Base-by-base conservation (phyloP, 2,888 invertebrate genomes). In the Junonia oenone region DNA sequence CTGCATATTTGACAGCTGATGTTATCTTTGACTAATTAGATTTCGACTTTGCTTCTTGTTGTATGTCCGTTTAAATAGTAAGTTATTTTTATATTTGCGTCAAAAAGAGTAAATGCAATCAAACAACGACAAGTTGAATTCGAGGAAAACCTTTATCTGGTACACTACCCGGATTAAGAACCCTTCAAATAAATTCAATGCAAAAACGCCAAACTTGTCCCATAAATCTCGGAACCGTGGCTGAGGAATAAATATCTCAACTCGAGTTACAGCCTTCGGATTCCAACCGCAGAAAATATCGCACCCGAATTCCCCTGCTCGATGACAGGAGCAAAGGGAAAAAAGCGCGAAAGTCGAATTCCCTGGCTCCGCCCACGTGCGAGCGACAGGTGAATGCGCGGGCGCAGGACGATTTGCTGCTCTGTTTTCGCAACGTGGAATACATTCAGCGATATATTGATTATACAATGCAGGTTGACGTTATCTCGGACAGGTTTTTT, bases 311-410 rank as follows among this genome's bases (percentile, higher is more conserved):
- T 88, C 88, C 86, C 77, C 70, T 60, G 69, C 68, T 68, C 67
- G 71, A 78, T 83, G 86, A 84, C 81, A 76, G 78, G 73, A 67
- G 68, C 78, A 81, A 69, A 78, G 76, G 77, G 78, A 82, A 85
- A 85, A 81, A 81, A 78, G 80, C 76, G 81, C 74, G 81, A 83
- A 80, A 69, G 65, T 68, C 74, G 75, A 78, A 82, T 83, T 80
- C 82, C 78, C 59, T 66, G 79, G 72, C 78, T 81, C 84, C 87
- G 85, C 86, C 82, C 82, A 76, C 80, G 81, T 81, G 83, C 83
- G 73, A 73, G 66, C 72, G 90, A 87, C 88, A 88, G 88, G 87
- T 88, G 89, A 88, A 88, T 89, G 87, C 85, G 76, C 76, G 76
- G 73, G 78, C 78, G 78, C 80, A 77, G 76, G 50, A 22, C 51